Evolutionary conservation across 1,140 invertebrate genomes (phyloP), one percentile per base, ranked within the genome.

Genomic region (Brachionus calyciflorus): DNA sequence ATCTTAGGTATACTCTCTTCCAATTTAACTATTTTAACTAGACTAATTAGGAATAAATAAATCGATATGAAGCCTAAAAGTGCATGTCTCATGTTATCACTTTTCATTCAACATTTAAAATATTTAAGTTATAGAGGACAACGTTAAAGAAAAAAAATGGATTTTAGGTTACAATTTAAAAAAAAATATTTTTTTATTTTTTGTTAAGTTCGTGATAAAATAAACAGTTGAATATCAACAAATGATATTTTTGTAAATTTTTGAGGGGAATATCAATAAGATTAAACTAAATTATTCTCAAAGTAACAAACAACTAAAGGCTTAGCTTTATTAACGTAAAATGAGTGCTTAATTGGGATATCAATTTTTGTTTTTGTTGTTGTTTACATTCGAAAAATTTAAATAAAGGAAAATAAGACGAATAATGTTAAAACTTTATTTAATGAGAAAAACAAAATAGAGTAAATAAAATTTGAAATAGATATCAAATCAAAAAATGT

Each of bases 161-260:
- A 26, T n/a, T 28, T 55, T 14, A 55, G 33, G 28, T 55, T 55
- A 28, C 53, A 30, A 55, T 55, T 12, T 28, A 28, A 28, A 30
- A 17, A 28, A 12, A 28, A 12, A 44, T 28, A 60, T 33, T 28
- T 37, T 60, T 37, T 33, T 60, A 7, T 60, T 60, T 60, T 9
- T 37, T 60, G 37, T 37, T 28, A 60, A 33, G 55, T 40, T 60
- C 55, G 55, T 60, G 55, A 60, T 33, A 60, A 60, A 60, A 60
- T 33, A 60, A 60, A 60, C 55, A 60, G 55, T 33, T 60, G 19
- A 60, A 60, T 26, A 60, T 60, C 55, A 60, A 60, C 55, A 60
- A 60, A 60, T 60, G 55, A 19, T 60, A 60, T 60, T 60, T 60
- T 33, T n/a, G n/a, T n/a, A n/a, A n/a, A n/a, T n/a, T n/a, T n/a